Evolutionary conservation across 1,140 invertebrate genomes (phyloP).

Genomic region (Lethocerus indicus): DNA sequence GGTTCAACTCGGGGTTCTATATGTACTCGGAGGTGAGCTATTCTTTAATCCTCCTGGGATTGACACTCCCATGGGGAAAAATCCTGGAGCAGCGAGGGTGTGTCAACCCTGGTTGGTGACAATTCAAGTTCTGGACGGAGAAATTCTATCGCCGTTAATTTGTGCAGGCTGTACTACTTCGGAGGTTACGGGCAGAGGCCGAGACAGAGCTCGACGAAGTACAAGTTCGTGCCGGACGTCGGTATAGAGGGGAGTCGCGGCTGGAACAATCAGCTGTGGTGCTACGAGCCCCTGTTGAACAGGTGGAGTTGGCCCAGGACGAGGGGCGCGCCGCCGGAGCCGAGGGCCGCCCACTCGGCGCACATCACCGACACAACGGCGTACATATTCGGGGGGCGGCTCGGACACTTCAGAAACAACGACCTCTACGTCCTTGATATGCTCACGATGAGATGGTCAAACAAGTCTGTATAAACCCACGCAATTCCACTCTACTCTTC

Average conservation of each 20-base stretch:
- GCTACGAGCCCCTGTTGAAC: constrained; percentile 21
- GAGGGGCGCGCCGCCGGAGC: constrained; percentile 22
- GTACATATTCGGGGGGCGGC: constrained; percentile 31
- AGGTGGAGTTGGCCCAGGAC: constrained; percentile 12
- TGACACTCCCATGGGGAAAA: no score
- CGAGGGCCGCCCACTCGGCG: constrained; percentile 29
- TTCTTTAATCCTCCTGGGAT: no score
- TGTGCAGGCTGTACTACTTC: constrained; percentile 27
- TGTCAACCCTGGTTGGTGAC: no score
- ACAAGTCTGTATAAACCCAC: no score
- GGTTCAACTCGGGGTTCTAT: no score
- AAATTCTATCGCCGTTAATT: no score
- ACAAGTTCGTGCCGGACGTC: constrained; percentile 19
- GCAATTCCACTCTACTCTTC: no score
- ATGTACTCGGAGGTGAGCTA: no score
- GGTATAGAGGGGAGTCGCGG: constrained; percentile 16
- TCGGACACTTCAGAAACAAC: constrained; percentile 23
- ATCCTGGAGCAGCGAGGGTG: no score
- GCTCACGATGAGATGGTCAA: constrained; percentile 25
- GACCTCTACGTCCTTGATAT: constrained; percentile 29
- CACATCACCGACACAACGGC: constrained; percentile 21
- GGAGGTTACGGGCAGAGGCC: constrained; percentile 26
- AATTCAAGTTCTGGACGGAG: no score
- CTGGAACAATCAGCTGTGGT: constrained; percentile 29
- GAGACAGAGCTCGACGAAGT: constrained; percentile 14